Evolutionary conservation across 1,140 invertebrate genomes (phyloP).

Genomic region (Muscidifurax raptorellus): DNA sequence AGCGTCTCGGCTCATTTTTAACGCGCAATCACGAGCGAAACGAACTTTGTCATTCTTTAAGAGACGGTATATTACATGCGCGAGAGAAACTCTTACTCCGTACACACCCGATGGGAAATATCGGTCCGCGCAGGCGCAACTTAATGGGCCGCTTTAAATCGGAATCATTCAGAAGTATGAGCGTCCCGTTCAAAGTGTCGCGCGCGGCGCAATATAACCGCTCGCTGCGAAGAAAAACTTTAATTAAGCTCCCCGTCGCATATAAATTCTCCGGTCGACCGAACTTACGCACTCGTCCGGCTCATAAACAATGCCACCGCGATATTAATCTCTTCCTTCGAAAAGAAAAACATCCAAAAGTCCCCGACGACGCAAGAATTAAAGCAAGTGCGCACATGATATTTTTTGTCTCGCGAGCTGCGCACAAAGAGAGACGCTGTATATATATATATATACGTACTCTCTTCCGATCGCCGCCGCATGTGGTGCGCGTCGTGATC

Average conservation of each 20-base stretch:
- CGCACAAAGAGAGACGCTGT: background rate
- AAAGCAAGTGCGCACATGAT: slow-evolving; percentile 4
- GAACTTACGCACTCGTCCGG: background rate
- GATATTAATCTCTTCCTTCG: slow-evolving; percentile 38
- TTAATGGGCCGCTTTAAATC: too few species aligned
- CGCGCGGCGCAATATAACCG: slow-evolving; percentile 13
- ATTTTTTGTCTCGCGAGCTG: slow-evolving; percentile 10
- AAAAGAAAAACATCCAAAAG: background rate
- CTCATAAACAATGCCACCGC: slow-evolving; percentile 30
- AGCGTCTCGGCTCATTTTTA: background rate
- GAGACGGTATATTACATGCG: too few species aligned
- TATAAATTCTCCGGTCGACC: slow-evolving; percentile 12
- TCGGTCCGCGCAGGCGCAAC: too few species aligned
- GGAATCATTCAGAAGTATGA: too few species aligned
- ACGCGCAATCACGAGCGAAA: background rate
- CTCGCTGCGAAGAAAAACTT: slow-evolving; percentile 31
- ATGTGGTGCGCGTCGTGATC: background rate
- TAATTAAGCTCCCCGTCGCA: slow-evolving; percentile 19
- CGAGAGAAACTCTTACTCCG: background rate
- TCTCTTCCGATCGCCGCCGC: background rate
- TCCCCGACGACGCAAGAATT: background rate
- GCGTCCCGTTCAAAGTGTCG: background rate
- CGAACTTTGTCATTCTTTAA: background rate
- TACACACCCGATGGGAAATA: too few species aligned
- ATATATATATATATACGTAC: too few species aligned